Base-by-base conservation (phyloP, 1,140 invertebrate species). In the Ostrea edulis region DNA sequence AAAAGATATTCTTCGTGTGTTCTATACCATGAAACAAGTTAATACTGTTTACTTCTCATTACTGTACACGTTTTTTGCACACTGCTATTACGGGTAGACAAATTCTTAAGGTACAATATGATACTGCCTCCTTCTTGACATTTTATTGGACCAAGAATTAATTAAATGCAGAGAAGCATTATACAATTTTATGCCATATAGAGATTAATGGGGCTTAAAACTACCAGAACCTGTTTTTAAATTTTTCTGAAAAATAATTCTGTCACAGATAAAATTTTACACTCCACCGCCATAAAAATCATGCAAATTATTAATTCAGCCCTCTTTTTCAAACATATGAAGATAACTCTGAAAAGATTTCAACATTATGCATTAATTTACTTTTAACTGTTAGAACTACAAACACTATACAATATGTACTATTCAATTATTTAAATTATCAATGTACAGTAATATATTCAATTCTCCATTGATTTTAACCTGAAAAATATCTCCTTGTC, bases 171-270 rank as follows among this genome's bases (percentile, higher is more conserved):
- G 65, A 25, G 9, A 68, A 71, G 29, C 20, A 0, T 71, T 22
- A 22, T 71, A 71, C n/a, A 71, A 71, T 71, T 71, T 71, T 71
- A 71, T 71, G 65, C 12, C 65, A n/a, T 71, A n/a, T 71, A 8
- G 65, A 29, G 12, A 25, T 29, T 25, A 71, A 29, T 29, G 20
- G 65, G 65, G 65, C 65, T n/a, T 29, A 11, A 71, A 71, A 71
- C 29, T 71, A 29, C 65, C 22, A 22, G 65, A 8, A 12, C 65
- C 12, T 25, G 20, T 71, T 71, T 58, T 58, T 12, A 58, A 12
- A 58, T 58, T 58, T 58, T 58, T 58, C 20, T 17, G 20, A 58
- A 22, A 25, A 22, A 12, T 71, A 7, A 12, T 71, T 9, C 22
- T 71, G 65, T 9, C 65, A 71, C n/a, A n/a, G n/a, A n/a, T n/a